Base-by-base conservation (phyloP, 1,140 invertebrate species). In the Aleiodes sp. region DNA sequence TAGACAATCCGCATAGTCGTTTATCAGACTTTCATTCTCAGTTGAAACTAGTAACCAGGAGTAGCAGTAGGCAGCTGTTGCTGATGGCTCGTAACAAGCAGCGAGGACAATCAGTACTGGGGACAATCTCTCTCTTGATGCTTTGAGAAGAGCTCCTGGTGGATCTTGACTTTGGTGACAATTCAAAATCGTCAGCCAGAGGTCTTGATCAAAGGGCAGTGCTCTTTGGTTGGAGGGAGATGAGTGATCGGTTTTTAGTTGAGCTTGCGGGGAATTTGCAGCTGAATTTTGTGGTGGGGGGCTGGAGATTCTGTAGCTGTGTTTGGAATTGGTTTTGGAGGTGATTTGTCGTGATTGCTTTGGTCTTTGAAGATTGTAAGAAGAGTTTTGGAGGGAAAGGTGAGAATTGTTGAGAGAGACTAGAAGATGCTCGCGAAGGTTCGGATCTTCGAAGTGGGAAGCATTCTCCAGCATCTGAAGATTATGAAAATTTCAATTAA, bases 81-180 rank as follows among this genome's bases (percentile, higher is more conserved):
- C 90, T 68, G 90, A 90, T 59, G 90, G 91, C 90, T 91, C 90
- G 75, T 92, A 92, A 79, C 89, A 91, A 46, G 89, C 90, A 19
- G 91, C 90, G 7, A 92, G 81, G 37, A 92, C 84, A 21, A 89
- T 88, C 2, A 91, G 79, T 57, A 92, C 76, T 0, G 91, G 90
- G 68, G 88, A 88, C 19, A 86, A 82, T 61, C 87, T 87, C 7
- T 83, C 57, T 16, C 86, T 84, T 4, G 90, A 88, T 4, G 89
- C 88, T 31, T 86, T 86, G 0, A 91, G 73, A 12, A 92, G 78
- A 26, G 89, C 87, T 24, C 87, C 88, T 1, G 90, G 90, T 43
- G 91, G 91, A 82, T 92, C 90, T 72, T 88, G 88, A 60, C 89
- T 91, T 31, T 90, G 88, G 74, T 92, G 90, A 74, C 90, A 91